phyloP scores from a whole-genome alignment of 2,888 invertebrate species.

The Conops quadrifasciatus region DNA sequence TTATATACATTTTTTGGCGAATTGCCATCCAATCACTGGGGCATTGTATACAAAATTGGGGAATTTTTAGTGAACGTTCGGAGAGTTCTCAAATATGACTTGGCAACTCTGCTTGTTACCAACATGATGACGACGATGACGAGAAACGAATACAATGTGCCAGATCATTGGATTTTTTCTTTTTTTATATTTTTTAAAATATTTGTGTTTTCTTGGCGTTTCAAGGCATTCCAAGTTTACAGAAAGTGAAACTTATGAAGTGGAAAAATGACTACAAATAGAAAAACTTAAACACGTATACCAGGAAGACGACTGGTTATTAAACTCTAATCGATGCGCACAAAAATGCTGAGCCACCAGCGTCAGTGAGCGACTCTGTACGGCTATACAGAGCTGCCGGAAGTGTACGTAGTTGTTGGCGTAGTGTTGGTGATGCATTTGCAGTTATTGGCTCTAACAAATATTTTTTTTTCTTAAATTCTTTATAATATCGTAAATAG shows the following conservation, averaged over 20 bases:
- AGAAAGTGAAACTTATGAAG: conserved; percentile 53
- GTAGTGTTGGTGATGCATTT: no score
- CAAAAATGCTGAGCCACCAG: conserved; percentile 6
- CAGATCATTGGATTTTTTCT: conserved; percentile 16
- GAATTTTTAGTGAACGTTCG: no score
- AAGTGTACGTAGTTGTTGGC: background rate
- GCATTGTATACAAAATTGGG: no score
- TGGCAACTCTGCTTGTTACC: no score
- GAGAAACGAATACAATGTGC: conserved; percentile 21
- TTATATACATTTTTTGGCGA: no score
- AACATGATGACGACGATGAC: background rate
- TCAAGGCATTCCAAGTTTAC: conserved; percentile 54
- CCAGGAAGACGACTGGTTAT: background rate
- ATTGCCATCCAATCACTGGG: no score
- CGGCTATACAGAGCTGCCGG: background rate
- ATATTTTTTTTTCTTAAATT: no score
- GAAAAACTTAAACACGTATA: background rate
- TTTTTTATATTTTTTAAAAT: background rate
- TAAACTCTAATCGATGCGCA: background rate
- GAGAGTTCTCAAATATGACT: no score
- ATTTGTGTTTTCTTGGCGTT: conserved; percentile 11
- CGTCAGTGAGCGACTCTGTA: background rate
- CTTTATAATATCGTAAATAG: no score
- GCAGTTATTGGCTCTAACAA: no score
- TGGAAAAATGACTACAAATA: conserved; percentile 1